phyloP scores from a whole-genome alignment of 1,140 invertebrate genomes.

The Telenomus remus region DNA sequence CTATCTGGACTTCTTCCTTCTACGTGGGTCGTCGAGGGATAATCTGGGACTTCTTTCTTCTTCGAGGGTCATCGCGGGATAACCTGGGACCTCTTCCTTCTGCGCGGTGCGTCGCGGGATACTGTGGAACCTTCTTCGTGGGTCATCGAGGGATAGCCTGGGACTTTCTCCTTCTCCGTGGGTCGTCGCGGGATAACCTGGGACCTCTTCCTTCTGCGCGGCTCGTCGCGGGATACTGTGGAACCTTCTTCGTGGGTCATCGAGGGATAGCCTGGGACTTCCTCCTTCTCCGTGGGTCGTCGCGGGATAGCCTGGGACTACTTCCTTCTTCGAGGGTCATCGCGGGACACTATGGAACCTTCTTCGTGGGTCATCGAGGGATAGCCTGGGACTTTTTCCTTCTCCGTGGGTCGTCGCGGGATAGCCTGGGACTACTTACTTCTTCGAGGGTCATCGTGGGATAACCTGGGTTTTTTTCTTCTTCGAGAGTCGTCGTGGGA shows the following conservation, averaged over 20 bases:
- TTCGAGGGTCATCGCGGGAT: neutral
- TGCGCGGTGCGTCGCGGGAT: neutral
- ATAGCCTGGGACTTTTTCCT: neutral
- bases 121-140: neutral
- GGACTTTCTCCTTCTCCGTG: constrained; percentile 2
- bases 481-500: neutral
- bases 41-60: neutral
- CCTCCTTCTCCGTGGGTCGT: neutral
- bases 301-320: neutral
- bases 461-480: neutral
- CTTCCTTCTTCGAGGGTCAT: neutral
- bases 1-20: neutral
- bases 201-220: neutral
- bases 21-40: neutral
- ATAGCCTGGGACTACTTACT: neutral
- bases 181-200: neutral
- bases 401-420: neutral
- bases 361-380: neutral
- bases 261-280: neutral
- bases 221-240: neutral
- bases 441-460: neutral
- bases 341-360: neutral
- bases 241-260: neutral
- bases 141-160: neutral
- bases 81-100: neutral